A percentile compares a stretch with the other conserved stretches of the same genome.
These are phyloP conservation scores for Melinopterus prodromus DNA, from an alignment of 2,888 invertebrate species.

Conservation along the genomic window DNA sequence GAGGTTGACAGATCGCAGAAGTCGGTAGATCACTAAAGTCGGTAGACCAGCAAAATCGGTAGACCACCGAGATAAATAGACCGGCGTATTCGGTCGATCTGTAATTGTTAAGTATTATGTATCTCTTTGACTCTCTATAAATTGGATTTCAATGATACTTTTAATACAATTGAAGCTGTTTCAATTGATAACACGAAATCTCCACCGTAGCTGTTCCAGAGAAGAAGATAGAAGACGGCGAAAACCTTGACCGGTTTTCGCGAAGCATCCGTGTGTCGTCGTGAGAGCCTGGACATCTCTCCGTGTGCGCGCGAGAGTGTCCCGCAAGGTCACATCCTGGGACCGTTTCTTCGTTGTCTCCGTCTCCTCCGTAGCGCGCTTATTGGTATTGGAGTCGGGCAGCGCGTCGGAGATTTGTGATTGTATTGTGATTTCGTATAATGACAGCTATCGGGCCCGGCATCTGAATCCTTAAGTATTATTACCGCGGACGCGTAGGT, in stretches of 20 bases:
- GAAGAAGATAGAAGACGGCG: not conserved
- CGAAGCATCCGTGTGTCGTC: conserved; percentile 31
- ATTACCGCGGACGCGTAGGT: conserved; percentile 5
- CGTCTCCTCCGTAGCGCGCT: conserved; percentile 27
- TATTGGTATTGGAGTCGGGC: conserved; percentile 40
- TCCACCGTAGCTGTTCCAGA: not conserved
- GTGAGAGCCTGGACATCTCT: conserved; percentile 24
- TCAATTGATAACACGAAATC: not conserved
- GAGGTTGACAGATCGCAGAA: too few species aligned
- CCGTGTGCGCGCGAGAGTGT: conserved; percentile 19
- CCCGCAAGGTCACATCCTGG: conserved; percentile 32
- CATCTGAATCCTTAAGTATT: conserved; percentile 36
- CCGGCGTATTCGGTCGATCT: too few species aligned
- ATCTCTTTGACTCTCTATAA: too few species aligned
- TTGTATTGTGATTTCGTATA: conserved; percentile 40
- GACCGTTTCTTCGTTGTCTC: conserved; percentile 8
- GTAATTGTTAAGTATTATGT: too few species aligned
- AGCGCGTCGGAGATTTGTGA: conserved; percentile 31
- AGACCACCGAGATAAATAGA: too few species aligned
- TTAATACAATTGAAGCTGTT: too few species aligned
- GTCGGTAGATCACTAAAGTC: too few species aligned
- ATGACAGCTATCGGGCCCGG: conserved; percentile 40
- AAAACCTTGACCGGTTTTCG: conserved; percentile 36
- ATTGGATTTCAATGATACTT: too few species aligned
- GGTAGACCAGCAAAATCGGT: too few species aligned